phyloP scores from a whole-genome alignment of 2,113 vertebrate species.

The Chlorodrepanis virens region DNA sequence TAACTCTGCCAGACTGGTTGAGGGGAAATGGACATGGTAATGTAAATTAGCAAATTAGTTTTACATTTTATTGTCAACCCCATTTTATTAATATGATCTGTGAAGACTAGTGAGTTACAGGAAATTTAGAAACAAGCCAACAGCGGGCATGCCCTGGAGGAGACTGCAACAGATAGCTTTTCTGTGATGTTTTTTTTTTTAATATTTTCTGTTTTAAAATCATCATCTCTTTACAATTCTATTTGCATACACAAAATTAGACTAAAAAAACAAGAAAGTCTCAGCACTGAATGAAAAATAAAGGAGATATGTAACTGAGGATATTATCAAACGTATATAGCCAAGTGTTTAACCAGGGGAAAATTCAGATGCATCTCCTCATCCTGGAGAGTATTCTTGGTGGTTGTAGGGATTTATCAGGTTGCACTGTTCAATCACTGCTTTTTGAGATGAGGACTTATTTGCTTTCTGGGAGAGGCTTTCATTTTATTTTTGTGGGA shows the following conservation, averaged over 20 bases:
- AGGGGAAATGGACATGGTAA: neutral
- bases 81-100: neutral
- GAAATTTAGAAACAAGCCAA: neutral
- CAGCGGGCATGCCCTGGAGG: neutral
- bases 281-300: constrained; percentile 1
- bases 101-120: neutral
- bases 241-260: neutral
- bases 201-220: neutral
- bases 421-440: neutral
- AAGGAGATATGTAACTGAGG: neutral
- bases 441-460: neutral
- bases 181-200: neutral
- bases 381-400: neutral
- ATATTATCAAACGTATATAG: neutral
- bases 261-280: neutral
- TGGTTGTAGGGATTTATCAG: neutral
- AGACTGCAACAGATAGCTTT: neutral
- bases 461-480: neutral
- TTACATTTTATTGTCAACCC: neutral
- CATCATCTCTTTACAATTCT: neutral
- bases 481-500: neutral
- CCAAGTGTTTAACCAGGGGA: neutral
- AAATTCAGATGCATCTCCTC: neutral
- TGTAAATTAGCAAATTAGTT: neutral
- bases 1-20: neutral